Conservation (phyloP, 2,113 vertebrate species). For the Clinocottus analis region DNA sequence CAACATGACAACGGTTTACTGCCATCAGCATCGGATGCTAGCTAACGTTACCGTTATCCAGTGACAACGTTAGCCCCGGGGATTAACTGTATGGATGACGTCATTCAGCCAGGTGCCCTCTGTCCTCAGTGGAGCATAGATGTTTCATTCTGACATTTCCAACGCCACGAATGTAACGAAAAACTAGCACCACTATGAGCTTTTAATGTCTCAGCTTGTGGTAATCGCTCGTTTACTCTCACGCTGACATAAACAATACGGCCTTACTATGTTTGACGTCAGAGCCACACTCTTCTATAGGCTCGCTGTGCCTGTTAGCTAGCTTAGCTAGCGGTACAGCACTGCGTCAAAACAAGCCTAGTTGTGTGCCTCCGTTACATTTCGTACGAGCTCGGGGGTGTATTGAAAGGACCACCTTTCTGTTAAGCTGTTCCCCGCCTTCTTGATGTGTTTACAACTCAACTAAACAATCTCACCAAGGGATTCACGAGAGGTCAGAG, state of each 20-base stretch:
- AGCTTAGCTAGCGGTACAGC: constrained; percentile 14
- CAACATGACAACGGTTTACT: neutral
- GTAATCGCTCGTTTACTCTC: neutral
- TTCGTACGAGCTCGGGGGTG: neutral
- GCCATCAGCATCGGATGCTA: constrained; percentile 22
- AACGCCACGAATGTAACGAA: neutral
- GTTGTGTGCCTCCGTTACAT: neutral
- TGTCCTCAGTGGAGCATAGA: neutral
- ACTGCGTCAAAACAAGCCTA: constrained; percentile 42
- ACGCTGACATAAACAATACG: neutral
- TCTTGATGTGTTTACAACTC: constrained; percentile 18
- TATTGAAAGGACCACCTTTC: neutral
- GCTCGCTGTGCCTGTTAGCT: constrained; percentile 15
- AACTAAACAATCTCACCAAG: neutral
- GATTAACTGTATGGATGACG: constrained; percentile 10
- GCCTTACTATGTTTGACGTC: neutral
- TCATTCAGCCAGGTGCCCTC: constrained; percentile 9
- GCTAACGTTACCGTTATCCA: constrained; percentile 22
- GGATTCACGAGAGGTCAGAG: constrained; percentile 27
- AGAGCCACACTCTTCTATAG: neutral
- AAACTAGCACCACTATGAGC: neutral
- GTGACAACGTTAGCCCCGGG: constrained; percentile 28
- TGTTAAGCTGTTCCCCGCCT: too few species aligned
- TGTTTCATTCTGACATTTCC: neutral
- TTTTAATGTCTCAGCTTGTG: neutral